Evolutionary conservation across 2,797 vertebrate species (phyloP).

Genomic region (Sebastes ruberrimus): DNA sequence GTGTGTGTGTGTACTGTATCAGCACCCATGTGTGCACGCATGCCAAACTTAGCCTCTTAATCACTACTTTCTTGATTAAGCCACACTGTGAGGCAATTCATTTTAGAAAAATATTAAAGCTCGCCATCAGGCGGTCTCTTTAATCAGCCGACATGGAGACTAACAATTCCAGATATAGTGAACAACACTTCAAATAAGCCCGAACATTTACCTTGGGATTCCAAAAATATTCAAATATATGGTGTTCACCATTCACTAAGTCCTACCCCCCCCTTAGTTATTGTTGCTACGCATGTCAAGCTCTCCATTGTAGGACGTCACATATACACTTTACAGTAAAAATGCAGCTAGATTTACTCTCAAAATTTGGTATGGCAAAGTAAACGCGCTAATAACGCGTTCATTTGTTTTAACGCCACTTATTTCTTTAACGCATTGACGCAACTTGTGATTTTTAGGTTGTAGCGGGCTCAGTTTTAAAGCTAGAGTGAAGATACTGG

Average conservation of each 20-base stretch:
- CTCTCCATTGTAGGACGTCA: too few species aligned
- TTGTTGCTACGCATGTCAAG: too few species aligned
- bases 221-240: neutral
- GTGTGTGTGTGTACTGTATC: too few species aligned
- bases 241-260: neutral
- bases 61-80: slow-evolving; percentile 37
- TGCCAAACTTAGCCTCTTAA: slow-evolving; percentile 5
- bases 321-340: neutral
- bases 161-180: neutral
- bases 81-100: slow-evolving; percentile 3
- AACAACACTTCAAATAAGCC: neutral
- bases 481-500: too few species aligned
- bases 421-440: too few species aligned
- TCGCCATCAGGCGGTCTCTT: neutral
- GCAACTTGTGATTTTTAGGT: too few species aligned
- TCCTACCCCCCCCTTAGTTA: neutral
- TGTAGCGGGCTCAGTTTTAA: too few species aligned
- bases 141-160: neutral
- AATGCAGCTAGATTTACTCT: too few species aligned
- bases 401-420: too few species aligned
- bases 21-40: neutral
- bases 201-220: neutral
- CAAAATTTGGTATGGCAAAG: too few species aligned
- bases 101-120: neutral
- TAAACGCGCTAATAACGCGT: too few species aligned